Base-by-base conservation (phyloP, 1,140 invertebrate genomes). In the Bombus waltoni region DNA sequence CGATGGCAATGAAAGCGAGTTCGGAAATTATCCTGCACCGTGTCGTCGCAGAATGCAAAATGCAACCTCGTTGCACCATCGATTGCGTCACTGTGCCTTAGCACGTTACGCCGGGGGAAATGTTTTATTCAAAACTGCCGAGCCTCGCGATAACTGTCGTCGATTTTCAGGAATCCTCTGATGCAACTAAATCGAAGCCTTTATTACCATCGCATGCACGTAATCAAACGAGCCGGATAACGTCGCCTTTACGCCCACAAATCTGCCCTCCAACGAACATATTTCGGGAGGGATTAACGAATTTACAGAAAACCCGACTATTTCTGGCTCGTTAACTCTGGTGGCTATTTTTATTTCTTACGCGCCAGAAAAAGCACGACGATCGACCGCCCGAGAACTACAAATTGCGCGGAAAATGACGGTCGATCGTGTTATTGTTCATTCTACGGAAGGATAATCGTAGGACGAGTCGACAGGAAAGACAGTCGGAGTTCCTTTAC, bases 381-480 rank as follows among this genome's bases (percentile, higher is more conserved):
- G 35, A 35, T 62, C 44, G 44, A 10, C n/a, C 32, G 38, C 53
- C 35, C 72, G 40, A 57, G 44, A 62, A 73, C 59, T 83, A 85
- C 87, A 89, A 90, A 90, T 88, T 85, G 82, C 81, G 53, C 53
- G 65, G 87, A 87, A 91, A 91, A 91, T 78, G 87, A 91, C 87
- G 86, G 76, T 72, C 83, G 83, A 91, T 90, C 89, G n/a, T 2
- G 88, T 85, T 75, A 87, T 89, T 90, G 89, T 77, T 89, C 90
- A 84, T 81, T 83, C 88, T 65, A 62, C n/a, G 70, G 72, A 77
- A 62, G 59, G 76, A 75, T 66, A 83, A 79, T 77, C 81, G 81
- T 9, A 40, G 71, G 62, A 65, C 83, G 82, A 71, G 5, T 42
- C 38, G 74, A 78, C 44, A 66, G 38, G 5, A 81, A 44, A 38